A percentile compares a stretch with the other conserved stretches of the same genome.
Conservation (phyloP, 2,113 vertebrate genomes). For the Sakesphorus luctuosus region DNA sequence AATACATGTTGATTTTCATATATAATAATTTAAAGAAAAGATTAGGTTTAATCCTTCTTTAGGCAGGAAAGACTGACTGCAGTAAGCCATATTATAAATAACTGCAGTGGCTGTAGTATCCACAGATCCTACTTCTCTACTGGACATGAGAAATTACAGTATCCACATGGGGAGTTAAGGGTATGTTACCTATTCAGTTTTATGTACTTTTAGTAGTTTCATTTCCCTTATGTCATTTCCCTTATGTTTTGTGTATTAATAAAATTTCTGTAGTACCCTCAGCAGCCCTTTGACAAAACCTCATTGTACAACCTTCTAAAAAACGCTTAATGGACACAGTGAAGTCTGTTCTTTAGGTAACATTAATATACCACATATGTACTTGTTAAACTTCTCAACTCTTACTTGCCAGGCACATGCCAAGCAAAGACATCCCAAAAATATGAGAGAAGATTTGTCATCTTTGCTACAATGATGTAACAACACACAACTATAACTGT, state of each 20-base stretch:
- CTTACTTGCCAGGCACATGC: neutral
- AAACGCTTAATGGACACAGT: neutral
- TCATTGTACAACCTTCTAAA: neutral
- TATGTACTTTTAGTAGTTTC: neutral
- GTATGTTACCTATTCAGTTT: neutral
- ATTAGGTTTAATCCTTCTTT: neutral
- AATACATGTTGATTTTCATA: neutral
- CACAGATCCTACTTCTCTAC: neutral
- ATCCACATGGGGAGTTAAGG: neutral
- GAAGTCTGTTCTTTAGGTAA: neutral
- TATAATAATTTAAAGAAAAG: neutral
- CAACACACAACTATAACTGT: neutral
- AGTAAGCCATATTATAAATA: neutral
- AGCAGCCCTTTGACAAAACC: neutral
- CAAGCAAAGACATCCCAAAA: neutral
- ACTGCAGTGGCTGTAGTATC: neutral
- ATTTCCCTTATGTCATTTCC: neutral
- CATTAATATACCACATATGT: neutral
- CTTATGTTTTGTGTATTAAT: neutral
- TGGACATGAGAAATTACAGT: neutral
- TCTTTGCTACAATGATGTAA: neutral
- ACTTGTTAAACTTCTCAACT: accelerated
- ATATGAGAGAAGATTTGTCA: neutral
- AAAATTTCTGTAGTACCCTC: neutral
- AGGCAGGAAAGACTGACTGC: neutral